Conservation (phyloP, 2,797 vertebrate genomes). For the Lindbergichthys nudifrons region DNA sequence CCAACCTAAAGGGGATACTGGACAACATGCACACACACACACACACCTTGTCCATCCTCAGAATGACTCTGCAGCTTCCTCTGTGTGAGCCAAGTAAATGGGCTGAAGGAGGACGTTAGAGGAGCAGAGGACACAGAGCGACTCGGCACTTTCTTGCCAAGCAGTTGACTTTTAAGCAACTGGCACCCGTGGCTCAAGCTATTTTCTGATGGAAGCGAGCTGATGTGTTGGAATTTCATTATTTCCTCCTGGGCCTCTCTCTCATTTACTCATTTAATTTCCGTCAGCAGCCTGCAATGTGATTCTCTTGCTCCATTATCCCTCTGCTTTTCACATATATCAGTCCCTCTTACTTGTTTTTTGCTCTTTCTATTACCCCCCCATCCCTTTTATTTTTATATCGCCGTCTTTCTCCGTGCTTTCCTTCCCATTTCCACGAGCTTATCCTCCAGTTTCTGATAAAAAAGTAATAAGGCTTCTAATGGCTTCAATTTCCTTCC, state of each 20-base stretch:
- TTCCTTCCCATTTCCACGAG: conserved; percentile 59
- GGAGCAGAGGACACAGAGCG: conserved; percentile 51
- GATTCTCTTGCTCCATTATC: conserved; percentile 50
- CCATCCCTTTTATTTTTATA: conserved; percentile 43
- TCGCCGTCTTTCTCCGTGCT: conserved; percentile 50
- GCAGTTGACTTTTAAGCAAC: conserved; percentile 55
- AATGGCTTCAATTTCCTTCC: conserved; percentile 81
- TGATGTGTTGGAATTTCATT: conserved; percentile 67
- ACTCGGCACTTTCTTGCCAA: conserved; percentile 58
- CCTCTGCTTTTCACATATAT: conserved; percentile 49
- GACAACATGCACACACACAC: conserved; percentile 19
- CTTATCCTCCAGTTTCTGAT: conserved; percentile 81
- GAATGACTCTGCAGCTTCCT: conserved; percentile 61
- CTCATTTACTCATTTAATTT: conserved; percentile 64
- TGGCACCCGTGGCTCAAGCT: conserved; percentile 35
- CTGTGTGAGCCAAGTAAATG: conserved; percentile 47
- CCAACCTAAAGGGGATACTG: conserved; percentile 14
- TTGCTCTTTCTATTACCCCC: conserved; percentile 45
- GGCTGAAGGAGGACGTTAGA: conserved; percentile 50
- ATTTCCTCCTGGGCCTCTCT: conserved; percentile 43
- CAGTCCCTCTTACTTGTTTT: conserved; percentile 34
- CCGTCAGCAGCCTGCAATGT: conserved; percentile 54
- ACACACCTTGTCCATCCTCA: conserved; percentile 40
- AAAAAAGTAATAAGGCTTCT: conserved; percentile 87
- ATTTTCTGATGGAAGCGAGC: conserved; percentile 53